Conservation (phyloP, 2,797 vertebrate species). For the Clarias laeviceps region DNA sequence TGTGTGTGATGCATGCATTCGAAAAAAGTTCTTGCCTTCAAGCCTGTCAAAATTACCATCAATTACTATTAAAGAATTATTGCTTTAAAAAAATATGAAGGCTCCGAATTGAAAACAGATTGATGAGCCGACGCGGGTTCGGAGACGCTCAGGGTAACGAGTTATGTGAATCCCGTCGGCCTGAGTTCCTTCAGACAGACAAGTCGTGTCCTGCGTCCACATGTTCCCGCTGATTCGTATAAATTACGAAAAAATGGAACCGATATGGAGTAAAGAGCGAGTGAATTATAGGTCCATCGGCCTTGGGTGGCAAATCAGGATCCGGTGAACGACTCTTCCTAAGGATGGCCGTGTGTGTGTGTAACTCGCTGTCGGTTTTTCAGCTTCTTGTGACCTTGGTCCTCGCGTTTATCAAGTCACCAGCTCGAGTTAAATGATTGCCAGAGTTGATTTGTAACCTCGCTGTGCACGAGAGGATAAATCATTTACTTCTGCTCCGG, state of each 20-base stretch:
- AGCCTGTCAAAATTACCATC: neutral
- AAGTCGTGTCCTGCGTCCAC: neutral
- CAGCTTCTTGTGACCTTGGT: constrained; percentile 43
- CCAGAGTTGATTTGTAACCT: constrained; percentile 35
- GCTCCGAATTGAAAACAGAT: too few relatives aligned
- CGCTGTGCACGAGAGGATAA: constrained; percentile 20
- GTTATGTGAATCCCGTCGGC: neutral
- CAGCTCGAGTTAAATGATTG: neutral
- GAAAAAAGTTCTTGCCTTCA: neutral
- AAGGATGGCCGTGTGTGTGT: neutral
- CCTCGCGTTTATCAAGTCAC: constrained; percentile 25
- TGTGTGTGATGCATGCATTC: neutral
- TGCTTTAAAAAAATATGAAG: too few relatives aligned
- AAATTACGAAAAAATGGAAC: too few relatives aligned
- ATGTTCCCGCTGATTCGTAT: neutral
- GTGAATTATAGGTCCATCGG: constrained; percentile 13
- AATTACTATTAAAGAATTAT: neutral
- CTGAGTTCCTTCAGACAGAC: neutral
- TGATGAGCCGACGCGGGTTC: too few relatives aligned
- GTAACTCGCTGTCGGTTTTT: constrained; percentile 13
- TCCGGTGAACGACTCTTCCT: constrained; percentile 46
- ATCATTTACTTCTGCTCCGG: constrained; percentile 37
- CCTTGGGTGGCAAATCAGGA: constrained; percentile 43
- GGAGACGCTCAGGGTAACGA: neutral
- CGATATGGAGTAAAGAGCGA: too few relatives aligned